phyloP scores from a whole-genome alignment of 2,113 vertebrate genomes.

The Sapayoa aenigma region DNA sequence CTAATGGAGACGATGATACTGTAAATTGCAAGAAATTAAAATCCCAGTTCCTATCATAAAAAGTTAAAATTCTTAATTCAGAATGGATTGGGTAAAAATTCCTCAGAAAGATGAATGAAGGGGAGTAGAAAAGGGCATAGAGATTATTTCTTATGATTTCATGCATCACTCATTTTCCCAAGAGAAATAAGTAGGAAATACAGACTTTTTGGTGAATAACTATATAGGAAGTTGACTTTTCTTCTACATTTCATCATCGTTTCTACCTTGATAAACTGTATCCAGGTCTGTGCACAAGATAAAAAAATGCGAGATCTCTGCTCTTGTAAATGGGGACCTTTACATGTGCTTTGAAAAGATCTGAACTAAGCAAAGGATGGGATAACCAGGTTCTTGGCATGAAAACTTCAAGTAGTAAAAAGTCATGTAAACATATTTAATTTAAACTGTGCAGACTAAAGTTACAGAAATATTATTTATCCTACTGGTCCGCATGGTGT shows the following conservation, averaged over 20 bases:
- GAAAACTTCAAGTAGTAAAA: background rate
- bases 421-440: background rate
- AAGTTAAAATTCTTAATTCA: background rate
- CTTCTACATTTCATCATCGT: background rate
- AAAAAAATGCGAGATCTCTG: background rate
- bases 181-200: background rate
- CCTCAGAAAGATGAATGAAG: background rate
- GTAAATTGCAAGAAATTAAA: background rate
- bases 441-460: background rate
- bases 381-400: background rate
- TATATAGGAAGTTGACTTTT: background rate
- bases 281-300: background rate
- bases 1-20: background rate
- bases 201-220: background rate
- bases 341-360: background rate
- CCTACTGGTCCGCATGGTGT: background rate
- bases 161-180: conserved; percentile 23
- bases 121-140: background rate
- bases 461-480: background rate
- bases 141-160: background rate
- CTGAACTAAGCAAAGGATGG: background rate
- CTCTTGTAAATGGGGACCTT: background rate
- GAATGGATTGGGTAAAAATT: background rate
- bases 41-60: background rate
- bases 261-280: background rate